Evolutionary conservation across 2,797 vertebrate genomes (phyloP).

Genomic region (Zenarchopterus dispar): DNA sequence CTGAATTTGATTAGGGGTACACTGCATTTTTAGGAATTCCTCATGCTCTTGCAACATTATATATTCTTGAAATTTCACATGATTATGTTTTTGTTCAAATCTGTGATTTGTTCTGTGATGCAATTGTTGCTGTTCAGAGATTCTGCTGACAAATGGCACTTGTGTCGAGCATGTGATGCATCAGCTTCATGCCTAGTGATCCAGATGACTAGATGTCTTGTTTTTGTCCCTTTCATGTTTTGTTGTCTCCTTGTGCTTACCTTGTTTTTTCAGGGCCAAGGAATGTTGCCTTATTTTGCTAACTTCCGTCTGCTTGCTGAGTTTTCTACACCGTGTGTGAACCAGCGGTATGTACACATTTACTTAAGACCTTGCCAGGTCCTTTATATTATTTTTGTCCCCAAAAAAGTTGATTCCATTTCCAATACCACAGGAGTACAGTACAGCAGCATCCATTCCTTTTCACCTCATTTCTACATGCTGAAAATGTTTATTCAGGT

Average conservation of each 20-base stretch:
- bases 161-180: constrained; percentile 15
- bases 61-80: constrained; percentile 1
- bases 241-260: constrained; percentile 74
- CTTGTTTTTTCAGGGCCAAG: constrained; percentile 84
- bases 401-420: no score
- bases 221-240: constrained; percentile 73
- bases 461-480: no score
- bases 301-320: constrained; percentile 98
- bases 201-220: constrained; percentile 40
- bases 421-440: no score
- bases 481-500: no score
- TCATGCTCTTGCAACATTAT: background rate
- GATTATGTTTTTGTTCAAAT: background rate
- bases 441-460: no score
- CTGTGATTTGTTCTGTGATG: background rate
- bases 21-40: constrained; percentile 27
- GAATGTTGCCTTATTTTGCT: constrained; percentile 93
- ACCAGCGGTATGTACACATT: constrained; percentile 92
- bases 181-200: constrained; percentile 14
- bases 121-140: background rate
- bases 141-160: constrained; percentile 3
- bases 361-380: constrained; percentile 6
- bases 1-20: constrained; percentile 40
- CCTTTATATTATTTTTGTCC: background rate
- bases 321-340: constrained; percentile 98